Base-by-base conservation (phyloP, 2,888 invertebrate genomes). In the Pammene aurita region DNA sequence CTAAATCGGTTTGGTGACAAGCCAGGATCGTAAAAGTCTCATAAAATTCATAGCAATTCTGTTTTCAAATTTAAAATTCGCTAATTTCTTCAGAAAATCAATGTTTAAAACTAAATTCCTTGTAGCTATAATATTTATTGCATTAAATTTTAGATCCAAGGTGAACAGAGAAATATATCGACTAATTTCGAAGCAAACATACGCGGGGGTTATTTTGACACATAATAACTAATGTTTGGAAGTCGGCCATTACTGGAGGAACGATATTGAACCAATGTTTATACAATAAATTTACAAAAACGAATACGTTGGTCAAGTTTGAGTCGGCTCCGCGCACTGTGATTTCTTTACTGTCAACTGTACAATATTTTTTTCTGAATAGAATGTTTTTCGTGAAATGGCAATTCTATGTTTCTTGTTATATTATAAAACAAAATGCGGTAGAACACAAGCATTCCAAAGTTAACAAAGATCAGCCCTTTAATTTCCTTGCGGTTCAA, bases 191-290 rank as follows among this genome's bases (percentile, higher is more conserved):
- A 41, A 42, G 26, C 50, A 38, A 14, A 58, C 42, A 57, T 26
- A 26, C 73, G 76, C 71, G 74, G 73, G 75, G 75, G 71, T 77
- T 77, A 77, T 73, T 76, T 79, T 80, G 78, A 75, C 76, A 66
- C 72, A 71, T 57, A 71, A 73, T 74, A 72, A 71, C 54, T 77
- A 75, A 74, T 72, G 76, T 80, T 69, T 71, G 67, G 67, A 66
- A 42, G 42, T 11, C 42, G 42, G 70, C 67, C 66, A 70, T 64
- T 64, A 16, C 18, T 26, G 50, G 38, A 16, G 34, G 78, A 74
- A 74, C 74, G 72, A 58, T 76, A 75, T 78, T 78, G 75, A 78
- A 81, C 52, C 50, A n/a, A 79, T 78, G 76, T 80, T 81, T 82
- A 80, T 75, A 78, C 26, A 26, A 78, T 80, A 79, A 79, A 76